Evolutionary conservation across 2,113 vertebrate species (phyloP), one percentile per base, ranked within the genome.

Genomic region (Eolophus roseicapilla): DNA sequence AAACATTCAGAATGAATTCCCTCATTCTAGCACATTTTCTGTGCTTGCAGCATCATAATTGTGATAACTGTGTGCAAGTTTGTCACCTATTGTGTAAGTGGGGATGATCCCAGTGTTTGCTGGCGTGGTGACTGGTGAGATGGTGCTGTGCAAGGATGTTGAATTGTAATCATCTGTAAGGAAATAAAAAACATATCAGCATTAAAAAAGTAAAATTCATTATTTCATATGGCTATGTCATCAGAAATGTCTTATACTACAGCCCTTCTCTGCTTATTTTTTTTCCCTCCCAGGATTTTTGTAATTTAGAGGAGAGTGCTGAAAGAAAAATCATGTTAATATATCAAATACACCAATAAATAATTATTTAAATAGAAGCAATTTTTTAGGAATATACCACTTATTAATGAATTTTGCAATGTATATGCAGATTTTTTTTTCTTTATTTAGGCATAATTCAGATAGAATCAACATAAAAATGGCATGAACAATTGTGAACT

Each of bases 71-170:
- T 39, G 94, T 97, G 97, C 94, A 74, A 92, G 96, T 96, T 93
- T 97, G 97, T 98, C 97, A 98, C 98, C 98, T 97, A 75, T 96
- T 47, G 41, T 77, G 87, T 59, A 50, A 92, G 17, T 82, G 90
- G 69, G 82, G 80, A 3, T 79, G 83, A 43, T 96, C 88, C 69
- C 95, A 95, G 84, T 97, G 96, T 19, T 82, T 97, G 97, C 3
- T 95, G 95, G 35, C 76, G 1, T 79, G 96, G 15, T 78, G 94
- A 24, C 43, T 95, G 96, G 50, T 93, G 92, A 92, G 81, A 11
- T 96, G 69, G 35, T 87, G 95, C 14, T 21, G 91, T 60, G 80
- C 84, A 10, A 79, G 95, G 59, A 15, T 93, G 88, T 4, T 95
- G 62, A 41, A 53, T 6, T 79, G 91, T 47, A 11, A 93, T 13